Percentiles rank a stretch among this genome's conserved stretches.
These are phyloP conservation scores for Gorsachius goisagi DNA, from an alignment of 2,113 vertebrate genomes.

Conservation along the genomic window DNA sequence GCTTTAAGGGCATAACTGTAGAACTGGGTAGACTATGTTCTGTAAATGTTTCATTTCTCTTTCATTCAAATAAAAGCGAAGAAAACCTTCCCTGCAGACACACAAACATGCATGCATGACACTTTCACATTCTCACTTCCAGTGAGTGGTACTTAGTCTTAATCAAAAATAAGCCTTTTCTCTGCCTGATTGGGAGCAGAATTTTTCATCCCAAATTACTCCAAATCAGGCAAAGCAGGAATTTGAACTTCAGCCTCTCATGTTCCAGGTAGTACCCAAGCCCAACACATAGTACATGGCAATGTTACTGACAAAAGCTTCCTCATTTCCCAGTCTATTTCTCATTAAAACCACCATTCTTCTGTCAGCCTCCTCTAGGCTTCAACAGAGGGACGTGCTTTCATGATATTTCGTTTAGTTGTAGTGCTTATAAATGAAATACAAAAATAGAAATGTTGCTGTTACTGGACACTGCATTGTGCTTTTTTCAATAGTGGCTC, in stretches of 20 bases:
- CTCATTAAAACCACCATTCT: background rate
- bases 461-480: background rate
- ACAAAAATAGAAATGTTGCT: background rate
- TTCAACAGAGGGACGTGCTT: background rate
- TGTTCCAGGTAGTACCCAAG: background rate
- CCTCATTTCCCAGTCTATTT: background rate
- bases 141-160: background rate
- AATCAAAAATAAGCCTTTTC: background rate
- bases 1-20: background rate
- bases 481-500: background rate
- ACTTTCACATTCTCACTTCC: background rate
- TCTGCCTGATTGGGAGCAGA: background rate
- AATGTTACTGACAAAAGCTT: background rate
- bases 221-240: background rate
- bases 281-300: background rate
- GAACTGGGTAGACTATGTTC: background rate
- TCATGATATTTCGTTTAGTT: background rate
- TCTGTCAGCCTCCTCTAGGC: background rate
- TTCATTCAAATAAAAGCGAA: background rate
- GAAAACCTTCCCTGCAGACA: background rate
- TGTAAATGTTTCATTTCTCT: background rate
- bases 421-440: background rate
- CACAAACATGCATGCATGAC: background rate
- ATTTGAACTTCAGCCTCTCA: background rate
- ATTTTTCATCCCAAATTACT: background rate